Conservation (phyloP, 2,113 vertebrate species). For the Otocyon megalotis region DNA sequence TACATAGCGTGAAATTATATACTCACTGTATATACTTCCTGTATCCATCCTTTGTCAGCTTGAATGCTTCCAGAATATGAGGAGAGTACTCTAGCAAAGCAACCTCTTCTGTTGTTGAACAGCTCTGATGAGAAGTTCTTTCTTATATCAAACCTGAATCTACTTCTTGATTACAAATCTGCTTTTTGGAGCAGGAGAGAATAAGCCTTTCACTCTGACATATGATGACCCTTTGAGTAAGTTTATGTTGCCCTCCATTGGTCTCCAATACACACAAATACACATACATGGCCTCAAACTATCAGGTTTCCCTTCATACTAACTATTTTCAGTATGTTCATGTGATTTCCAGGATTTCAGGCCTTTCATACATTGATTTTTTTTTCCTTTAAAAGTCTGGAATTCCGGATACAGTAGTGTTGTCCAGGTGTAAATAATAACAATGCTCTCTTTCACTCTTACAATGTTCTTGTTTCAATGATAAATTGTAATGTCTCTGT, state of each 20-base stretch:
- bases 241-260: not conserved
- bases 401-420: not conserved
- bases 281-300: not conserved
- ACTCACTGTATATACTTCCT: no score
- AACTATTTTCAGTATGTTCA: not conserved
- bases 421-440: slow-evolving; percentile 2
- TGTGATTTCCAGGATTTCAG: slow-evolving; percentile 15
- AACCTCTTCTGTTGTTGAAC: not conserved
- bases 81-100: not conserved
- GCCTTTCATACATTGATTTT: not conserved
- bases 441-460: not conserved
- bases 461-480: not conserved
- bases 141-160: not conserved
- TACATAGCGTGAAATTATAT: no score
- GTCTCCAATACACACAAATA: not conserved
- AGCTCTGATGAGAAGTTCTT: slow-evolving; percentile 2
- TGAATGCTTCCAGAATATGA: not conserved
- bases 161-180: slow-evolving; percentile 3
- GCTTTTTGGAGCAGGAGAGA: not conserved
- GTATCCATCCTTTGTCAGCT: not conserved
- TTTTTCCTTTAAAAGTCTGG: slow-evolving; percentile 3
- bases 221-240: not conserved
- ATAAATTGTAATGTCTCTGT: not conserved
- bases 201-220: not conserved
- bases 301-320: not conserved